Conservation (phyloP, 1,140 invertebrate genomes). For the Glomeris maerens region DNA sequence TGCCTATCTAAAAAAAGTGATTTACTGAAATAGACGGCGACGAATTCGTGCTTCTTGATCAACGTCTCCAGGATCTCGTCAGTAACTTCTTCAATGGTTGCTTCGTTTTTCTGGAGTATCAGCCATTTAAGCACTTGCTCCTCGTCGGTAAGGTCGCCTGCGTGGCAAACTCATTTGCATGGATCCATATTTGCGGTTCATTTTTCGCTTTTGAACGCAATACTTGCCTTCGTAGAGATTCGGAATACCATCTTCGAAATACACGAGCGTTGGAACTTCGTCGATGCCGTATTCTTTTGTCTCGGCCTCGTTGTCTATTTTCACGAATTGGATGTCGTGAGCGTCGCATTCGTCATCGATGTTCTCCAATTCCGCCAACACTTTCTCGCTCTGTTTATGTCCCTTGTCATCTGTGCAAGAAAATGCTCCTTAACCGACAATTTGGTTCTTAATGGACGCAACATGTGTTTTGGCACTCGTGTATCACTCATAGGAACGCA, state of each 20-base stretch:
- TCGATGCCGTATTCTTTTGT: slow-evolving; percentile 25
- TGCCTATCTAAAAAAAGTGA: slow-evolving; percentile 1
- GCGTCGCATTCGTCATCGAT: slow-evolving; percentile 26
- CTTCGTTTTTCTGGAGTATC: slow-evolving; percentile 73
- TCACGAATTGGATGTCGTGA: slow-evolving; percentile 24
- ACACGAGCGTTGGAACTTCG: slow-evolving; percentile 23
- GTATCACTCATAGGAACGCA: too few relatives aligned
- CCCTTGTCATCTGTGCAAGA: slow-evolving; percentile 68
- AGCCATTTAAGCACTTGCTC: slow-evolving; percentile 82
- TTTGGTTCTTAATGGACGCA: too few relatives aligned
- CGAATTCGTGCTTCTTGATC: slow-evolving; percentile 81
- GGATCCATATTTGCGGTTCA: background rate
- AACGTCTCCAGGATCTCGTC: slow-evolving; percentile 76
- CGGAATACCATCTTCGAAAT: slow-evolving; percentile 48
- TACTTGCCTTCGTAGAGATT: slow-evolving; percentile 62
- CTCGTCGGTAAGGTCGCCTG: slow-evolving; percentile 72
- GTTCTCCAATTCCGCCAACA: slow-evolving; percentile 66
- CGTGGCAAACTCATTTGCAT: slow-evolving; percentile 14
- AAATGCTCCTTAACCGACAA: too few relatives aligned
- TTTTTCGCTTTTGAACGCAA: background rate
- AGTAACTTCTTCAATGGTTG: slow-evolving; percentile 87
- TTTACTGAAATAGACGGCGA: slow-evolving; percentile 77
- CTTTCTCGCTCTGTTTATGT: slow-evolving; percentile 70
- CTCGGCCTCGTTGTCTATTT: slow-evolving; percentile 25
- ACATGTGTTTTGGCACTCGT: too few relatives aligned